phyloP scores from a whole-genome alignment of 2,888 invertebrate genomes.

The Spatulosminthurus flaviceps region DNA sequence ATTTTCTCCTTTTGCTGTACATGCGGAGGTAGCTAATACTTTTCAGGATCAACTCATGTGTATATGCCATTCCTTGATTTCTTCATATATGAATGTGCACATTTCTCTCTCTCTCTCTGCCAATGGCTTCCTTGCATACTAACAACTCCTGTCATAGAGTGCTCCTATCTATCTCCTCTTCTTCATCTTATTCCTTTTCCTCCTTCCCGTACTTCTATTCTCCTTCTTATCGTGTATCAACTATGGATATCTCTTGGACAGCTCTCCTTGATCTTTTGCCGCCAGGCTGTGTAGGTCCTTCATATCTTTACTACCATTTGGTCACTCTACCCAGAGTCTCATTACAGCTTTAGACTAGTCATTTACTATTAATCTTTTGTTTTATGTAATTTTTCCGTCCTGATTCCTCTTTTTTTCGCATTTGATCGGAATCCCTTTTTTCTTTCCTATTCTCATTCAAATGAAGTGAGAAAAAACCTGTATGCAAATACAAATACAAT shows the following conservation, averaged over 20 bases:
- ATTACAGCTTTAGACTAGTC: neutral
- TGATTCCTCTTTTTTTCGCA: neutral
- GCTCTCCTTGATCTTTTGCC: constrained; percentile 10
- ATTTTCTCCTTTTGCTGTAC: neutral
- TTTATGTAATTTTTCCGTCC: neutral
- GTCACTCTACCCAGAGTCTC: neutral
- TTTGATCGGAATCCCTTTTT: neutral
- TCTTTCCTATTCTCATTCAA: neutral
- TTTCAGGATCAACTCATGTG: too few species aligned
- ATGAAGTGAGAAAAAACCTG: neutral
- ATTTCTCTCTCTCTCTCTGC: neutral
- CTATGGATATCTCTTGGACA: constrained; percentile 3
- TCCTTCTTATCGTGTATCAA: neutral
- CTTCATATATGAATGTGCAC: too few species aligned
- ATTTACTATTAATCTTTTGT: neutral
- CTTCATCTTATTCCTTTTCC: neutral
- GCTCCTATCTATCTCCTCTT: neutral
- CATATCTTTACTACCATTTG: neutral
- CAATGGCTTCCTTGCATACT: constrained; percentile 8
- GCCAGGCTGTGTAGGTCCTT: neutral
- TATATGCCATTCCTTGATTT: too few species aligned
- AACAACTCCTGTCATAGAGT: neutral
- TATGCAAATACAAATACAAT: too few species aligned
- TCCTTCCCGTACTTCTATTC: neutral
- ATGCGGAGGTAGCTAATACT: too few species aligned